Evolutionary conservation across 2,113 vertebrate genomes (phyloP).

Genomic region (Callipepla californica): DNA sequence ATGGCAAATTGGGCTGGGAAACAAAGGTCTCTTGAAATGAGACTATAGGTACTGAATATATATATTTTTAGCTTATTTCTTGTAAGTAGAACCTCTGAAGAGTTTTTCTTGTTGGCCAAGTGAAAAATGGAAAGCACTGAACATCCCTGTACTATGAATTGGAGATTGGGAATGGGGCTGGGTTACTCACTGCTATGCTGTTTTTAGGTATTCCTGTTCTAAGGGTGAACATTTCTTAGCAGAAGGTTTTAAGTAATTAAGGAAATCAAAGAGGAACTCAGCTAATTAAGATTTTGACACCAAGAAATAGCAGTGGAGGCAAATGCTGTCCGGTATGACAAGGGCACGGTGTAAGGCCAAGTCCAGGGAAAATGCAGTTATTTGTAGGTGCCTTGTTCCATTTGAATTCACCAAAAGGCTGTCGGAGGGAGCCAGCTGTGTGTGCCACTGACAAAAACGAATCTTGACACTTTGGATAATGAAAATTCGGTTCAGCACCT

Average conservation of each 20-base stretch:
- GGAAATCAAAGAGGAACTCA: background rate
- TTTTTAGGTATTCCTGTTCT: background rate
- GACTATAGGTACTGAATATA: background rate
- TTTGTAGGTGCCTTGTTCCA: constrained; percentile 77
- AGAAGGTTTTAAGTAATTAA: constrained; percentile 28
- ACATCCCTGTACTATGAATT: background rate
- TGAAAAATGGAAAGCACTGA: background rate
- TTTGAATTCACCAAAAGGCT: constrained; percentile 74
- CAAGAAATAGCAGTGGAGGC: background rate
- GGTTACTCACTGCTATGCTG: background rate
- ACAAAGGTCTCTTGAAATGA: background rate
- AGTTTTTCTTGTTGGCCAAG: background rate
- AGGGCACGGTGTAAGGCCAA: constrained; percentile 63
- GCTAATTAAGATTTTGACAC: constrained; percentile 60
- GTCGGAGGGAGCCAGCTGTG: constrained; percentile 61
- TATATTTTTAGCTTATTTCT: background rate
- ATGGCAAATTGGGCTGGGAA: background rate
- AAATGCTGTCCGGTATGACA: constrained; percentile 63
- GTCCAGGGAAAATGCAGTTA: constrained; percentile 63
- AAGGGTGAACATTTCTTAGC: background rate
- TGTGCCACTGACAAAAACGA: constrained; percentile 69
- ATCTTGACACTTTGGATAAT: constrained; percentile 76
- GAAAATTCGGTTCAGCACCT: constrained; percentile 78
- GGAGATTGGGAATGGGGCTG: background rate
- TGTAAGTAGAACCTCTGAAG: accelerated